Conservation (phyloP, 2,113 vertebrate species). For the Rutilus rutilus region DNA sequence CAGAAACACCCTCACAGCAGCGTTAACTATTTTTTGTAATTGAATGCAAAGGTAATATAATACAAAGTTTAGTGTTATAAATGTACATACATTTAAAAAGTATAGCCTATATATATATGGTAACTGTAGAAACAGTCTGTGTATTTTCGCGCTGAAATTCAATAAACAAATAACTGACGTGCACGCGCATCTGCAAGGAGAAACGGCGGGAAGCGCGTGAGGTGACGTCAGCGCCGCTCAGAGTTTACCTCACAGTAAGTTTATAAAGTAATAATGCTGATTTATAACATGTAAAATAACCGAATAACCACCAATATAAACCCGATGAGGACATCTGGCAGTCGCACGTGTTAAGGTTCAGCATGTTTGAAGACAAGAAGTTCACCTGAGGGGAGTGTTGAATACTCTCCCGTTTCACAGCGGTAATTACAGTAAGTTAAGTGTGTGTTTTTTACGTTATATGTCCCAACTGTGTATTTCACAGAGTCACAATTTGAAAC, state of each 20-base stretch:
- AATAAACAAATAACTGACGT: background rate
- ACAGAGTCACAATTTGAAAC: background rate
- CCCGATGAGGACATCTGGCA: too few relatives aligned
- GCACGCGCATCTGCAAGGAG: fast-evolving
- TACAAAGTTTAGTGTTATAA: too few relatives aligned
- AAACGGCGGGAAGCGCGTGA: background rate
- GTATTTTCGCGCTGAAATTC: background rate
- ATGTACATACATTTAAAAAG: too few relatives aligned
- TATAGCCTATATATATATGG: too few relatives aligned
- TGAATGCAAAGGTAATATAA: too few relatives aligned
- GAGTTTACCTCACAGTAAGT: background rate
- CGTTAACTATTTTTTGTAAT: too few relatives aligned
- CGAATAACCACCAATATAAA: background rate
- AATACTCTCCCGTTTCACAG: background rate
- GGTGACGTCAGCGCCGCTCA: background rate
- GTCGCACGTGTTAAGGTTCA: background rate
- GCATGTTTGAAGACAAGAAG: background rate
- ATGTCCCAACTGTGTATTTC: background rate
- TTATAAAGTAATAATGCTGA: background rate
- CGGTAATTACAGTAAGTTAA: background rate
- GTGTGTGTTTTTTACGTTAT: background rate
- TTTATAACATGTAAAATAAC: background rate
- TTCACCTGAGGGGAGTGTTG: background rate
- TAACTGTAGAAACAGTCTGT: too few relatives aligned
- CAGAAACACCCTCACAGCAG: too few relatives aligned